Evolutionary conservation across 2,113 vertebrate genomes (phyloP).

Genomic region (Laticauda colubrina): DNA sequence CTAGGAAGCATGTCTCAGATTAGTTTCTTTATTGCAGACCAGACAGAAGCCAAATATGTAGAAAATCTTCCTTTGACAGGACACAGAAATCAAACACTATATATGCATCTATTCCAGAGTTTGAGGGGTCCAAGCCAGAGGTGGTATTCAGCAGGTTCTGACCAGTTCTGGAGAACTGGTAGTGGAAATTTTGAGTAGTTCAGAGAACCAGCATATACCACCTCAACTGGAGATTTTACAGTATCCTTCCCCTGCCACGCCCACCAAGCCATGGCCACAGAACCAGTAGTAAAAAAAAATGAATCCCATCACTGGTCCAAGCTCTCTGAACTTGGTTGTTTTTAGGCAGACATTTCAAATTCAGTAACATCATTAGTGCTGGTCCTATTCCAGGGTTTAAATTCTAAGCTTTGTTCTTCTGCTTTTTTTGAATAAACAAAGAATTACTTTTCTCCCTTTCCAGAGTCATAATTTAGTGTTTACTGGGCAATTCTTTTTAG

Average conservation of each 20-base stretch:
- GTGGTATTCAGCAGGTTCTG: too few species aligned
- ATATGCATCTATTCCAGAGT: not conserved
- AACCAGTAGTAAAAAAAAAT: too few species aligned
- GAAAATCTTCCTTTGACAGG: not conserved
- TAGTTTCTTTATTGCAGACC: not conserved
- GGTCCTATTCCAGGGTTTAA: not conserved
- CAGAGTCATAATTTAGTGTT: not conserved
- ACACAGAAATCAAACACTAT: not conserved
- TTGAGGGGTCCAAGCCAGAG: not conserved
- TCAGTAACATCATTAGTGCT: not conserved
- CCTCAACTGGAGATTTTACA: too few species aligned
- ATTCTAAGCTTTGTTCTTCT: not conserved
- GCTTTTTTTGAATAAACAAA: not conserved
- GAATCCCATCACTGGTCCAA: not conserved
- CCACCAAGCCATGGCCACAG: too few species aligned
- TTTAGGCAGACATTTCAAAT: not conserved
- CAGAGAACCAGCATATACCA: too few species aligned
- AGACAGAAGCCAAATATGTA: not conserved
- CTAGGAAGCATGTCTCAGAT: not conserved
- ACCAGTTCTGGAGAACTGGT: too few species aligned
- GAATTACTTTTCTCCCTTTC: not conserved
- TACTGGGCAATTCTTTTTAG: not conserved
- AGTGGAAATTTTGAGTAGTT: too few species aligned
- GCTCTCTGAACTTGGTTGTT: not conserved
- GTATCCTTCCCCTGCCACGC: too few species aligned